Evolutionary conservation across 2,797 vertebrate genomes (phyloP).

Genomic region (Phalanger gymnotis): DNA sequence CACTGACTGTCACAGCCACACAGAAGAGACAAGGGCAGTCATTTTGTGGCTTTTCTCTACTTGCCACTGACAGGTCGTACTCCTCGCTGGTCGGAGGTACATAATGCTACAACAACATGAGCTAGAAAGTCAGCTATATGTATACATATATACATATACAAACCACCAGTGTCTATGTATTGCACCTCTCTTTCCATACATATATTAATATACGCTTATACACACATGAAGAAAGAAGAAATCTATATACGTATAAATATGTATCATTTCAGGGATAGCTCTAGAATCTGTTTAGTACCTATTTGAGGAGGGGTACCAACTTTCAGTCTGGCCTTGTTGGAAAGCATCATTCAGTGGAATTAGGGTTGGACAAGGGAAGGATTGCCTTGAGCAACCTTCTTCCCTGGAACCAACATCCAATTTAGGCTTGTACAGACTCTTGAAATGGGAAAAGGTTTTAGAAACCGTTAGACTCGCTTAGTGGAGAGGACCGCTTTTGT

Average conservation of each 20-base stretch:
- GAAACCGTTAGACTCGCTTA: slow-evolving; percentile 20
- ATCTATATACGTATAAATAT: slow-evolving; percentile 66
- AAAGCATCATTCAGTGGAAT: slow-evolving; percentile 53
- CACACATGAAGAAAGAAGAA: slow-evolving; percentile 56
- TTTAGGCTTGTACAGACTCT: not conserved
- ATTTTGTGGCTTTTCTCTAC: slow-evolving; percentile 33
- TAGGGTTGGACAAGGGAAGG: rapidly evolving
- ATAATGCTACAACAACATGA: not conserved
- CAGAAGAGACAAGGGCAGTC: slow-evolving; percentile 50
- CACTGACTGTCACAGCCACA: slow-evolving; percentile 47
- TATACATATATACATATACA: slow-evolving; percentile 64
- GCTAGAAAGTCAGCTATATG: slow-evolving; percentile 53
- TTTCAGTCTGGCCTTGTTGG: slow-evolving; percentile 63
- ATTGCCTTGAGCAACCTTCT: slow-evolving; percentile 36
- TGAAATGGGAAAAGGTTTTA: not conserved
- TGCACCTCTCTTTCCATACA: slow-evolving; percentile 58
- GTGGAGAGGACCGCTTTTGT: not conserved
- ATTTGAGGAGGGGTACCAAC: slow-evolving; percentile 67
- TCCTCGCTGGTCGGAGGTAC: slow-evolving; percentile 63
- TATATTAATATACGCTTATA: slow-evolving; percentile 68
- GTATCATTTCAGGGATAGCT: slow-evolving; percentile 79
- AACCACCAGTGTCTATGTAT: slow-evolving; percentile 32
- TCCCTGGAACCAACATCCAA: slow-evolving; percentile 1
- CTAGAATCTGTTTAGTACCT: slow-evolving; percentile 72
- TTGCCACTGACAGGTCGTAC: slow-evolving; percentile 60